phyloP scores from a whole-genome alignment of 2,888 invertebrate genomes.

The Torymus auratus region DNA sequence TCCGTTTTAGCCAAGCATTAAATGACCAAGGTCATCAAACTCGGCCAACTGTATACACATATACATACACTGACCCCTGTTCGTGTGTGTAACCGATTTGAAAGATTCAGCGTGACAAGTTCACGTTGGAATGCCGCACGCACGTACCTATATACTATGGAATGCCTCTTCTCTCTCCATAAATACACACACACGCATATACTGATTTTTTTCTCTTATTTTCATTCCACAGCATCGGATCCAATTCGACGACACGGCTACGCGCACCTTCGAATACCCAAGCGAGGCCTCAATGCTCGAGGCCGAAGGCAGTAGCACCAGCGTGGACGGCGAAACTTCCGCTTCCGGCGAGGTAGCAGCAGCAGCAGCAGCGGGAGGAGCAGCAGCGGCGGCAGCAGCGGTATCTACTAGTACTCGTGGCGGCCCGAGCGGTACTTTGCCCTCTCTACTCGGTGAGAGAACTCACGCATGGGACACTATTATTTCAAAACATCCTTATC shows the following conservation, averaged over 20 bases:
- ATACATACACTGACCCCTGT: neutral
- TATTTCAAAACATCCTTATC: conserved; percentile 45
- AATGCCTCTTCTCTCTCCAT: too few species aligned
- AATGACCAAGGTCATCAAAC: neutral
- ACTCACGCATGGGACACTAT: conserved; percentile 48
- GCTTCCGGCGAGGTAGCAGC: conserved; percentile 68
- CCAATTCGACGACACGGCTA: conserved; percentile 92
- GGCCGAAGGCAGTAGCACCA: conserved; percentile 62
- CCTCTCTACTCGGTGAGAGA: conserved; percentile 58
- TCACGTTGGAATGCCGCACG: too few species aligned
- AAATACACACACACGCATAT: too few species aligned
- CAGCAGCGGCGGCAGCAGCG: conserved; percentile 64
- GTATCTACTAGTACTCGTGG: neutral
- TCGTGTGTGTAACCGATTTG: too few species aligned
- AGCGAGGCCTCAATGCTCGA: conserved; percentile 89
- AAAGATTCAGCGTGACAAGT: too few species aligned
- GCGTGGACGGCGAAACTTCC: conserved; percentile 71
- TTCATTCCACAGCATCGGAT: conserved; percentile 85
- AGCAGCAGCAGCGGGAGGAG: conserved; percentile 64
- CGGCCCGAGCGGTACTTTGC: conserved; percentile 56
- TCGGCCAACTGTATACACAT: neutral
- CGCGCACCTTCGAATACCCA: conserved; percentile 94
- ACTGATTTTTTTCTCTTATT: conserved; percentile 49
- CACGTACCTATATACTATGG: neutral
- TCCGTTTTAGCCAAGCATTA: too few species aligned